These are phyloP conservation scores for Spodoptera littoralis DNA, from an alignment of 2,888 invertebrate species.

Conservation along the genomic window DNA sequence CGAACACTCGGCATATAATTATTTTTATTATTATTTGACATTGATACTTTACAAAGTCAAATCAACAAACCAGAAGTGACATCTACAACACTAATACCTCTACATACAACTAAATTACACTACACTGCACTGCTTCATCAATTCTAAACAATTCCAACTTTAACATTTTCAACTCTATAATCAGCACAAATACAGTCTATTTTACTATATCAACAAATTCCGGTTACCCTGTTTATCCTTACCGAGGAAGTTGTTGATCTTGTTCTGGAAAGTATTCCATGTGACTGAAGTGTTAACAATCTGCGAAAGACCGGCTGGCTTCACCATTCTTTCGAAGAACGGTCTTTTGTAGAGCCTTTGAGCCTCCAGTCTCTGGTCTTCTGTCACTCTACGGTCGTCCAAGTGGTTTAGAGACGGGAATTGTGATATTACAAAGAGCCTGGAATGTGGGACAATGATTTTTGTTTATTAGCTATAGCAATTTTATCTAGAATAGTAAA, in stretches of 20 bases:
- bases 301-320: slow-evolving; percentile 70
- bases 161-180: not conserved
- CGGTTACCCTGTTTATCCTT: slow-evolving; percentile 67
- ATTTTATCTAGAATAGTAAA: too few relatives aligned
- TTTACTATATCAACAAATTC: slow-evolving; percentile 68
- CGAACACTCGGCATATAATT: too few relatives aligned
- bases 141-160: too few relatives aligned
- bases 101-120: too few relatives aligned
- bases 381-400: slow-evolving; percentile 92
- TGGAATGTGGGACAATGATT: slow-evolving; percentile 74
- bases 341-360: slow-evolving; percentile 90
- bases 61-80: too few relatives aligned
- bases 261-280: slow-evolving; percentile 75
- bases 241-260: slow-evolving; percentile 67
- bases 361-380: slow-evolving; percentile 90
- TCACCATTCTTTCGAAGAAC: slow-evolving; percentile 85
- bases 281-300: slow-evolving; percentile 72
- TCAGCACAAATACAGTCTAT: slow-evolving; percentile 5
- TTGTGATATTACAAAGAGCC: slow-evolving; percentile 92
- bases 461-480: too few relatives aligned
- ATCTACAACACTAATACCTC: too few relatives aligned
- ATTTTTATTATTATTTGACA: too few relatives aligned
- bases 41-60: too few relatives aligned
- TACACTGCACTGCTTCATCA: too few relatives aligned
- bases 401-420: slow-evolving; percentile 91